Evolutionary conservation across 1,140 invertebrate genomes (phyloP), one percentile per base, ranked within the genome.

Genomic region (Trichonephila clavipes): DNA sequence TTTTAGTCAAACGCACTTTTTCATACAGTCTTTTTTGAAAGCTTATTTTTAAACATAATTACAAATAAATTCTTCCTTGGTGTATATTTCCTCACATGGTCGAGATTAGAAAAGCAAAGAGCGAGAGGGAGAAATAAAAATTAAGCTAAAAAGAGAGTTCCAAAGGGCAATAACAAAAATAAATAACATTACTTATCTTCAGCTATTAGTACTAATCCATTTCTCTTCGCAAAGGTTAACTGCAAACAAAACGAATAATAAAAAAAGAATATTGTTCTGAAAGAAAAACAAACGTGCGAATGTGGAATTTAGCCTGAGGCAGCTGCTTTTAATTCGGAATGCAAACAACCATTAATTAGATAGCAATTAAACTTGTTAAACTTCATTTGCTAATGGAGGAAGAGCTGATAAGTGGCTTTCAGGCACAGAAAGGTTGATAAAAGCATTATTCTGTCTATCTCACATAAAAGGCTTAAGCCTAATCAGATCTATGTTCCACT

Each of bases 341-440:
- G 89, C 89, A 90, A 81, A 90, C 89, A 90, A n/a, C 72, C 89
- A 90, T 90, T 90, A 90, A 90, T 90, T 90, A 90, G 72, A 82
- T 21, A 62, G 89, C 89, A 90, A 77, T 90, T 90, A 90, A 90
- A 77, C 59, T 90, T 90, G 88, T 90, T 90, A 90, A 90, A 90
- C 72, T 81, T 58, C 51, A 82, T 90, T 82, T 62, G 34, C 59
- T 90, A 90, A 90, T 90, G 89, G 72, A 90, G 58, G 77, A 24
- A 19, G n/a, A 34, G 72, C 77, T 81, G 89, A 90, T 90, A 90
- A 90, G 72, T 90, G 58, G 69, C 69, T 90, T 62, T 82, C 88
- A 59, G 19, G 40, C 24, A n/a, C 21, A 51, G 34, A 88, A 19
- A 69, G 59, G 21, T 59, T 61, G 69, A 58, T 61, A 77, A 81